Evolutionary conservation across 2,888 invertebrate genomes (phyloP).

Genomic region (Netelia melanura): DNA sequence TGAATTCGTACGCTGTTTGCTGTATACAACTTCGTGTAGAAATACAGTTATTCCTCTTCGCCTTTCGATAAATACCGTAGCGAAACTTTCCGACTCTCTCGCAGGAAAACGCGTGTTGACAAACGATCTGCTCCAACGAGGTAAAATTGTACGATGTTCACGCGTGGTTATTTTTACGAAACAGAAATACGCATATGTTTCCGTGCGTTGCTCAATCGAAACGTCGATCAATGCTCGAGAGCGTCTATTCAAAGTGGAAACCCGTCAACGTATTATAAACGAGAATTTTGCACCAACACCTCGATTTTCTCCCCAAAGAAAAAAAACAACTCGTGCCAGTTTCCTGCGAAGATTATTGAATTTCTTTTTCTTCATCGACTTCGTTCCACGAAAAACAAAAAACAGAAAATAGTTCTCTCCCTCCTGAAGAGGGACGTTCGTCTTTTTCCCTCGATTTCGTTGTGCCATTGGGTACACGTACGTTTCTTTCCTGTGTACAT

Average conservation of each 20-base stretch:
- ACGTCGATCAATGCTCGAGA: constrained; percentile 19
- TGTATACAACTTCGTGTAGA: constrained; percentile 1
- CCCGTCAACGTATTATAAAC: background rate
- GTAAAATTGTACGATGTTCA: background rate
- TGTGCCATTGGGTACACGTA: background rate
- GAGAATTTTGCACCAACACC: background rate
- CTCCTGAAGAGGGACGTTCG: constrained; percentile 27
- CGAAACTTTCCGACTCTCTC: constrained; percentile 4
- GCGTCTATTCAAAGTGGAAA: constrained; percentile 10
- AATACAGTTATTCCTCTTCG: background rate
- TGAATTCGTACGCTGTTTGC: constrained; percentile 30
- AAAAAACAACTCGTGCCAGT: too few species aligned
- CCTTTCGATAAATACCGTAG: background rate
- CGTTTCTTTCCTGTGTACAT: background rate
- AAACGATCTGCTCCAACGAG: background rate
- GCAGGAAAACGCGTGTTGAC: background rate
- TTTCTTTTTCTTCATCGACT: background rate
- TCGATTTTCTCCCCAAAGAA: background rate
- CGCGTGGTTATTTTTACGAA: constrained; percentile 19
- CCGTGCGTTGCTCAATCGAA: constrained; percentile 8
- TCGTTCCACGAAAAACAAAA: background rate
- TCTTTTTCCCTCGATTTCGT: constrained; percentile 14
- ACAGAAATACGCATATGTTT: background rate
- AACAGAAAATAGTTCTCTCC: background rate
- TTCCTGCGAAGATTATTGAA: background rate